phyloP scores from a whole-genome alignment of 1,140 invertebrate species.

The Euwallacea similis region DNA sequence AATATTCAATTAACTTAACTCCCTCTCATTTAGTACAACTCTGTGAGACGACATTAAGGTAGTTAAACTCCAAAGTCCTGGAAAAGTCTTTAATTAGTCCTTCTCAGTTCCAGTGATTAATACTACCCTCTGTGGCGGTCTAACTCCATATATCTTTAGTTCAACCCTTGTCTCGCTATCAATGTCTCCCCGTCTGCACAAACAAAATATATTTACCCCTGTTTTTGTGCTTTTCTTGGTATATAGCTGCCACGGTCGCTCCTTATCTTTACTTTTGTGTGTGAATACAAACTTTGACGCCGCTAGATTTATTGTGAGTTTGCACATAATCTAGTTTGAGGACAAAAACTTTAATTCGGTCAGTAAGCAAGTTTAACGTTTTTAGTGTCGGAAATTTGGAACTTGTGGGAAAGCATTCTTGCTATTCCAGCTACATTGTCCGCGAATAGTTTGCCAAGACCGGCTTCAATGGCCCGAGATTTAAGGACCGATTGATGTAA shows the following conservation, averaged over 20 bases:
- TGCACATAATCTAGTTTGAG: slow-evolving; percentile 30
- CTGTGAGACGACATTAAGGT: slow-evolving; percentile 31
- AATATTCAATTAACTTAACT: slow-evolving; percentile 29
- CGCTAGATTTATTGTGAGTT: slow-evolving; percentile 35
- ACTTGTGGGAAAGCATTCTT: slow-evolving; percentile 11
- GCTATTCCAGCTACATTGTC: not conserved
- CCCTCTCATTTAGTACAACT: slow-evolving; percentile 27
- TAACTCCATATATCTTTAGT: slow-evolving; percentile 41
- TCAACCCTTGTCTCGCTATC: slow-evolving; percentile 38
- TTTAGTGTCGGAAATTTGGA: slow-evolving; percentile 15
- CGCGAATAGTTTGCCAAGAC: not conserved
- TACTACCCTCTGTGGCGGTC: slow-evolving; percentile 40
- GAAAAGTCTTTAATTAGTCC: slow-evolving; percentile 43
- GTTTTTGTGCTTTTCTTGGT: slow-evolving; percentile 42
- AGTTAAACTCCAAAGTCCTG: slow-evolving; percentile 32
- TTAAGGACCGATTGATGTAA: not conserved
- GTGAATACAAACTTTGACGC: slow-evolving; percentile 40
- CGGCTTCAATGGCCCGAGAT: not conserved
- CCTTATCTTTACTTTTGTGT: slow-evolving; percentile 35
- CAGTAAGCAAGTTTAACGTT: slow-evolving; percentile 36
- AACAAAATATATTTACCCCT: slow-evolving; percentile 40
- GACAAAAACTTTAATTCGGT: slow-evolving; percentile 39
- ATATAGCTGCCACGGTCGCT: slow-evolving; percentile 35
- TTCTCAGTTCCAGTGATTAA: slow-evolving; percentile 42
- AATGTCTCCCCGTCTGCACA: slow-evolving; percentile 36